phyloP scores from a whole-genome alignment of 2,888 invertebrate genomes.

The Romanomermis culicivorax region DNA sequence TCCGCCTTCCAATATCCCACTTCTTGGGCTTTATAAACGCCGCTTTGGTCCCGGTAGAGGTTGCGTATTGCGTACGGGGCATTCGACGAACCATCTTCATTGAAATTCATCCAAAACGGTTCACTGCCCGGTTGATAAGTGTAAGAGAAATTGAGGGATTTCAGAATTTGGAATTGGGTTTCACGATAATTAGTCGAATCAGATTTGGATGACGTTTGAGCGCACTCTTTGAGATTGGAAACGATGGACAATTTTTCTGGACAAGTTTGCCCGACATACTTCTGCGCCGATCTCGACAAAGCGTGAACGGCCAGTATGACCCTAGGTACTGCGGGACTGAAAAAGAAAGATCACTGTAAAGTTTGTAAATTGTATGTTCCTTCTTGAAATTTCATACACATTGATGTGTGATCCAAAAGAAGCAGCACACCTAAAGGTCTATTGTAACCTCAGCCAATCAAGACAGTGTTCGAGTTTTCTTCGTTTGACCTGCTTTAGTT shows the following conservation, averaged over 20 bases:
- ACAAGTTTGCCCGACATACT: neutral
- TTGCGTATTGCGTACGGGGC: neutral
- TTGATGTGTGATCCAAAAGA: no score
- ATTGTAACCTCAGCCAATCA: no score
- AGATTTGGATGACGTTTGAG: neutral
- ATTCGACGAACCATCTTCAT: neutral
- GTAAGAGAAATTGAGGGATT: neutral
- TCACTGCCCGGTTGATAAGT: neutral
- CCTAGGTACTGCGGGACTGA: neutral
- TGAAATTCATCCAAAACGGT: neutral
- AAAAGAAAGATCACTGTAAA: no score
- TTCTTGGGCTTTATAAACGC: neutral
- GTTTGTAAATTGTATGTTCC: no score
- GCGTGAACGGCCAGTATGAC: neutral
- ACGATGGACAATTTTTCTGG: neutral
- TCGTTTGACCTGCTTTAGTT: no score
- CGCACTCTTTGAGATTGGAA: neutral
- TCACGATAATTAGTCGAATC: neutral
- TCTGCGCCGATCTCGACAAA: neutral
- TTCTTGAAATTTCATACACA: no score
- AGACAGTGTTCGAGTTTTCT: no score
- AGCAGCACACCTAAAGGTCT: no score
- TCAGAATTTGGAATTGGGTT: neutral
- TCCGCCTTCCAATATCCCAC: neutral
- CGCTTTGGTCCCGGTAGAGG: neutral